A percentile compares a stretch with the other conserved stretches of the same genome.
phyloP scores from a whole-genome alignment of 2,797 vertebrate species.

The Enteromius afrohamiltoni region DNA sequence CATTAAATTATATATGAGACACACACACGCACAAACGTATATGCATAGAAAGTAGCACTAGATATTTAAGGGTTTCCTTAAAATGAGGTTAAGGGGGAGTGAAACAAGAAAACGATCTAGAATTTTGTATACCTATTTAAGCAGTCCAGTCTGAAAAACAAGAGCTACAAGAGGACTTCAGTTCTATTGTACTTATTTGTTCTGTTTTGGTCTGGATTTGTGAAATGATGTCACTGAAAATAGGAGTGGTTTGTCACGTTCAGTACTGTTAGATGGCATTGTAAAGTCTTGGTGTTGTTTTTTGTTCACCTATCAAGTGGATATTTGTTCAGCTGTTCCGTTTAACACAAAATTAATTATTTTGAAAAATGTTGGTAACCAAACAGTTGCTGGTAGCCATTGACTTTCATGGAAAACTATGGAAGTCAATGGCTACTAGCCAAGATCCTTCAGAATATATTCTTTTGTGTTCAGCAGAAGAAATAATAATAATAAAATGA shows the following conservation, averaged over 20 bases:
- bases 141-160: not conserved
- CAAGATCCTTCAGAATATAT: not conserved
- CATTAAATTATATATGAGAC: too few species aligned
- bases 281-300: not conserved
- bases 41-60: constrained; percentile 14
- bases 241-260: not conserved
- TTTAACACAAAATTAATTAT: not conserved
- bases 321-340: not conserved
- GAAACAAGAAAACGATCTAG: not conserved
- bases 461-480: not conserved
- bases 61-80: not conserved
- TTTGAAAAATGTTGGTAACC: not conserved
- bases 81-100: not conserved
- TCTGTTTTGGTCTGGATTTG: not conserved
- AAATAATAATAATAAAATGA: not conserved
- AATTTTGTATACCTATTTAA: not conserved
- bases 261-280: not conserved
- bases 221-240: not conserved
- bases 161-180: not conserved
- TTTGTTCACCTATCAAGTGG: not conserved
- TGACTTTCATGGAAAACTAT: not conserved
- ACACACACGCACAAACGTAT: too few species aligned
- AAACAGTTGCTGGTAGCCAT: not conserved
- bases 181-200: not conserved
- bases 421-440: not conserved